Percentiles rank a stretch among this genome's conserved stretches.
phyloP scores from a whole-genome alignment of 2,113 vertebrate genomes.

The Pontoporia blainvillei region DNA sequence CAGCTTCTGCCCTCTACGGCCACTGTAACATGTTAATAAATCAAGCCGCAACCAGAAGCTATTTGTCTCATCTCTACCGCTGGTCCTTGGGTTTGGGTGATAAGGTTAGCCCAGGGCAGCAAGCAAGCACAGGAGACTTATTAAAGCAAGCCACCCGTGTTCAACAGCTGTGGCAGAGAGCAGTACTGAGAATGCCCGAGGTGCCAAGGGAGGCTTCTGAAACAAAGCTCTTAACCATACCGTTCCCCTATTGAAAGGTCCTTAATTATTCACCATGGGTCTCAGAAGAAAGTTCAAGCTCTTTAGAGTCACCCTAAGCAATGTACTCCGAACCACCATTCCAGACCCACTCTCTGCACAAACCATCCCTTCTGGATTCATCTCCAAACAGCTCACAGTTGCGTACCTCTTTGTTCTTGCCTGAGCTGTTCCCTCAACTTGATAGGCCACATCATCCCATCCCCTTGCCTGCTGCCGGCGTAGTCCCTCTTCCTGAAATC shows the following conservation, averaged over 20 bases:
- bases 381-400: not conserved
- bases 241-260: not conserved
- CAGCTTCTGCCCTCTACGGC: not conserved
- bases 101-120: too few relatives aligned
- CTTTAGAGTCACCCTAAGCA: not conserved
- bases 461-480: not conserved
- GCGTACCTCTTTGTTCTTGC: not conserved
- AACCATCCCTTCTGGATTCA: not conserved
- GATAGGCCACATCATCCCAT: not conserved
- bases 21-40: not conserved
- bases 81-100: not conserved
- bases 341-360: not conserved
- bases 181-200: not conserved
- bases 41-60: not conserved
- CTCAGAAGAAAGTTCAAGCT: not conserved
- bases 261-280: not conserved
- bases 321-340: not conserved
- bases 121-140: not conserved
- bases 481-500: not conserved
- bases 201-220: not conserved
- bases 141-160: not conserved
- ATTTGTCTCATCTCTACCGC: not conserved
- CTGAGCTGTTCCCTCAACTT: not conserved
- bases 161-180: not conserved
- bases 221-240: not conserved